Base-by-base conservation (phyloP, 2,797 vertebrate genomes). In the Acipenser transmontanus region DNA sequence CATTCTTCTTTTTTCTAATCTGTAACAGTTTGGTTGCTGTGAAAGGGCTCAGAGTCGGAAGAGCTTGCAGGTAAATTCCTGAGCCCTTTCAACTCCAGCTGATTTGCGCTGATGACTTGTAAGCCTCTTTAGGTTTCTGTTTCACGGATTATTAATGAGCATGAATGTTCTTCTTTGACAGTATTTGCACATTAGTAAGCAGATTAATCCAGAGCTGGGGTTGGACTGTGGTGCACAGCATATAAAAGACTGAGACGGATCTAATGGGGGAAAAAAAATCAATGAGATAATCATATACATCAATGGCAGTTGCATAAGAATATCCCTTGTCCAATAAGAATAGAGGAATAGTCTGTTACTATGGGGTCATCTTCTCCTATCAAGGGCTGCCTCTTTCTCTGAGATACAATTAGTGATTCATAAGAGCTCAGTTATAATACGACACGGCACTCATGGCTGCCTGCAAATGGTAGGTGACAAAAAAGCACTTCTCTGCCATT, bases 21-120 rank as follows among this genome's bases (percentile, higher is more conserved):
- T 34, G 17, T 17, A 34, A 34, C 34, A 34, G 34, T 34, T 34
- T 34, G 34, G 34, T 34, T 34, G 34, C 34, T 34, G 4, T 34
- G 34, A 34, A 34, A 34, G 34, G 34, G 4, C 4, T 34, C 34
- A 34, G 34, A 34, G 4, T 82, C 86, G 88, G 67, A 80, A 84
- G 71, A 71, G 80, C 82, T 83, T 67, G 82, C 81, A 88, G 84
- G 83, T 85, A 77, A 85, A 87, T 87, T 85, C 76, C 71, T 76
- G 65, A 73, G 77, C 77, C 73, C 76, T 74, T 83, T 79, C 79
- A 73, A 76, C 73, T 73, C 75, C 75, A 73, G 79, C 76, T 81
- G 77, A 82, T 84, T 80, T 17, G 4, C 2, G 0, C 34, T 34
- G 34, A 34, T 34, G 34, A 34, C 34, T 34, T 72, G 47, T 59